These are phyloP conservation scores for Ecdyonurus torrentis DNA, from an alignment of 2,888 invertebrate species.

Conservation along the genomic window DNA sequence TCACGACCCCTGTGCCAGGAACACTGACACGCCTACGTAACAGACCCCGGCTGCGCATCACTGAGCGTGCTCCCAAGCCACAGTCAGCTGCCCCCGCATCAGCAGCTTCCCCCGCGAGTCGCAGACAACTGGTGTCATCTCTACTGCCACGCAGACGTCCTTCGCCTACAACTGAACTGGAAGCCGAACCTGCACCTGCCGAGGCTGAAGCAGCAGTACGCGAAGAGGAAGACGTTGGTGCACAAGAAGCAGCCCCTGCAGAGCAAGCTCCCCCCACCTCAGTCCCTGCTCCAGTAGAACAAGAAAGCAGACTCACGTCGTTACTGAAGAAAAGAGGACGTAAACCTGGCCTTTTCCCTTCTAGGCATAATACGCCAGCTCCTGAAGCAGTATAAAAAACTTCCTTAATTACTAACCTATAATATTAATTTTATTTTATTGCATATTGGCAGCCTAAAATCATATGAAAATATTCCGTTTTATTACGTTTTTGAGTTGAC, in stretches of 20 bases:
- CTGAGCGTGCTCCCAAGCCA: constrained; percentile 22
- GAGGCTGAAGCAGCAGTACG: neutral
- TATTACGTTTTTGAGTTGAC: too few species aligned
- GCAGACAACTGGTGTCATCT: constrained; percentile 6
- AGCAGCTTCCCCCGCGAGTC: constrained; percentile 10
- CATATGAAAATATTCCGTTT: neutral
- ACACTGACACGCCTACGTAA: constrained; percentile 27
- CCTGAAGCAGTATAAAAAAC: neutral
- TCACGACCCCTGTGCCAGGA: constrained; percentile 19
- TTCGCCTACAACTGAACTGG: neutral
- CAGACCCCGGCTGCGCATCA: constrained; percentile 27
- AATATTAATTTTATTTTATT: neutral
- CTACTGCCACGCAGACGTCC: constrained; percentile 17
- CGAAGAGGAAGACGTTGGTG: neutral
- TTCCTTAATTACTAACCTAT: neutral
- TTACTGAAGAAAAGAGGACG: neutral
- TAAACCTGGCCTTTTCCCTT: neutral
- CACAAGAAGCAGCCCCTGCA: neutral
- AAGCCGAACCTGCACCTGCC: neutral
- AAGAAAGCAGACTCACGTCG: neutral
- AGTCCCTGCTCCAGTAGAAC: neutral
- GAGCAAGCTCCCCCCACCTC: neutral
- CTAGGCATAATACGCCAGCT: neutral
- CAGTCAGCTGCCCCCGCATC: constrained; percentile 18
- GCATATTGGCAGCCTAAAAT: neutral